Conservation (phyloP, 2,113 vertebrate species). For the Notiomystis cincta region DNA sequence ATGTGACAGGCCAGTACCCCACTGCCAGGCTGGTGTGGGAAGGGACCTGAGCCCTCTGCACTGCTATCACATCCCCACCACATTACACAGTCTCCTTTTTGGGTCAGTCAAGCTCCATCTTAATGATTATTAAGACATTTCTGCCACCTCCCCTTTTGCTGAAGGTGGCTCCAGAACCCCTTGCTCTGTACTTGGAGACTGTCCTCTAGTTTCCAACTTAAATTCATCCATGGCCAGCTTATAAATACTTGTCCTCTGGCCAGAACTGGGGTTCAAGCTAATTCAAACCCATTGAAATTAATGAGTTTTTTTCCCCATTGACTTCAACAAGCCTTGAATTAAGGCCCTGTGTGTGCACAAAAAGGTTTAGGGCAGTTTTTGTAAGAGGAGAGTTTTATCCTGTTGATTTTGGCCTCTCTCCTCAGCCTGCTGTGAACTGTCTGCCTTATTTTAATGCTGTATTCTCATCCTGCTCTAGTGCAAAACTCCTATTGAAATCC, state of each 20-base stretch:
- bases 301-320: slow-evolving; percentile 34
- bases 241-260: slow-evolving; percentile 29
- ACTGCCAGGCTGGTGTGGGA: neutral
- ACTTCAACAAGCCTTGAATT: slow-evolving; percentile 38
- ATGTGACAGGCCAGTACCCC: neutral
- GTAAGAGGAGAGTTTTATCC: slow-evolving; percentile 59
- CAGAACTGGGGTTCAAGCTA: slow-evolving; percentile 33
- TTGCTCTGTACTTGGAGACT: neutral
- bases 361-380: slow-evolving; percentile 51
- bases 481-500: slow-evolving; percentile 46
- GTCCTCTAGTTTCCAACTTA: neutral
- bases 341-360: slow-evolving; percentile 43
- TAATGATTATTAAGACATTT: neutral
- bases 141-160: neutral
- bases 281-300: slow-evolving; percentile 52
- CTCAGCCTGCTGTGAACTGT: slow-evolving; percentile 60
- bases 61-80: neutral
- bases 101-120: neutral
- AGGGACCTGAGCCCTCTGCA: neutral
- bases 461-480: slow-evolving; percentile 39
- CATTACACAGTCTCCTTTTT: neutral
- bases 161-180: slow-evolving; percentile 5
- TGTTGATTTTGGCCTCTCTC: slow-evolving; percentile 59
- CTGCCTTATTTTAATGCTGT: slow-evolving; percentile 53
- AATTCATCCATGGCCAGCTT: neutral